Conservation (phyloP, 2,113 vertebrate species). For the Mesembrinibis cayennensis region DNA sequence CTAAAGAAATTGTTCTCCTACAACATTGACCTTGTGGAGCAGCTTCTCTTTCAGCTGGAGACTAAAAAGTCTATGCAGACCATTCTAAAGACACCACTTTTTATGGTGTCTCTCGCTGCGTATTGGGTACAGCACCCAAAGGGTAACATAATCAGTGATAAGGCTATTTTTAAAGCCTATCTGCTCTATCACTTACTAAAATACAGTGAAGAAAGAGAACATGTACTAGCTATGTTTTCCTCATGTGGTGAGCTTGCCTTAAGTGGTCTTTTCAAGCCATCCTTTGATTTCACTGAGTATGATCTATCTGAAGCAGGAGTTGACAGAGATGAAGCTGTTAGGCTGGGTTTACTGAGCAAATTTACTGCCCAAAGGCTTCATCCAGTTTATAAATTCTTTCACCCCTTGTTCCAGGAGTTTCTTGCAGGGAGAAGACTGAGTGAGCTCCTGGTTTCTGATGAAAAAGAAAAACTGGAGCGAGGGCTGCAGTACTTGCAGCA, state of each 20-base stretch:
- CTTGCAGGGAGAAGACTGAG: constrained; percentile 44
- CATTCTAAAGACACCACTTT: background rate
- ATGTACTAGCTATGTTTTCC: background rate
- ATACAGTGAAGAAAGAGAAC: background rate
- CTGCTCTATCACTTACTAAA: background rate
- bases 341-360: constrained; percentile 51
- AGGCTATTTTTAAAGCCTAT: background rate
- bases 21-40: background rate
- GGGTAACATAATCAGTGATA: background rate
- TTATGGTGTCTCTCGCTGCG: background rate
- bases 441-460: constrained; percentile 46
- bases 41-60: background rate
- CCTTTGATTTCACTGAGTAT: constrained; percentile 41
- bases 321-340: constrained; percentile 13
- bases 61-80: background rate
- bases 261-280: constrained; percentile 16
- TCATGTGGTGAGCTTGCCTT: constrained; percentile 59
- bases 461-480: background rate
- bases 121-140: background rate
- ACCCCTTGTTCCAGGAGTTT: constrained; percentile 58
- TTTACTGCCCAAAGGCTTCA: constrained; percentile 63
- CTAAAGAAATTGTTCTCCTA: constrained; percentile 15
- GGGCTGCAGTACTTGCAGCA: constrained; percentile 52
- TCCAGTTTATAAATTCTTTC: constrained; percentile 50
- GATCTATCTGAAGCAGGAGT: constrained; percentile 35